Percentiles rank a stretch among this genome's conserved stretches.
Conservation (phyloP, 2,797 vertebrate genomes). For the Anomalospiza imberbis region DNA sequence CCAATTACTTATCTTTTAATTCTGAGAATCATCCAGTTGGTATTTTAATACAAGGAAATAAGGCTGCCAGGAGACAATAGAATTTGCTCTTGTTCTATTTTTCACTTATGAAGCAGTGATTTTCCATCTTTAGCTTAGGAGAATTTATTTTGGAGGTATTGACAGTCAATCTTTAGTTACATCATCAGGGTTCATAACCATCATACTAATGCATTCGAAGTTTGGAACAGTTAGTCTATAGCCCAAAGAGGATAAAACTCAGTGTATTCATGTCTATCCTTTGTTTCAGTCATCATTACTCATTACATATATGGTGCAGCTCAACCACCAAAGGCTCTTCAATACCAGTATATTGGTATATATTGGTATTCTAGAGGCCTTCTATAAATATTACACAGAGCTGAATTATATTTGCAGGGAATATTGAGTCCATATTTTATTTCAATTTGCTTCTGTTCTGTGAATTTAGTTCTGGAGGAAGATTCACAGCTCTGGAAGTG, state of each 20-base stretch:
- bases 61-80: background rate
- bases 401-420: background rate
- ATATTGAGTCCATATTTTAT: background rate
- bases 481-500: background rate
- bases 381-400: background rate
- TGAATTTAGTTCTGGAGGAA: background rate
- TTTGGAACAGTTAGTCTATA: background rate
- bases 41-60: background rate
- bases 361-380: background rate
- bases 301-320: background rate
- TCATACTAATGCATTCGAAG: background rate
- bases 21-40: background rate
- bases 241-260: background rate
- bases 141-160: background rate
- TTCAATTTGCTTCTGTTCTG: background rate
- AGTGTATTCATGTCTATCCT: background rate
- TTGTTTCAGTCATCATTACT: background rate
- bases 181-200: background rate
- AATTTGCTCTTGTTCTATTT: background rate
- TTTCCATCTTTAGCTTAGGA: background rate
- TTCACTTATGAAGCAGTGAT: background rate
- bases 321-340: background rate
- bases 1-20: background rate
- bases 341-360: background rate
- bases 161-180: background rate